Evolutionary conservation across 2,888 invertebrate genomes (phyloP), one percentile per base, ranked within the genome.

Genomic region (Coleophora deauratella): DNA sequence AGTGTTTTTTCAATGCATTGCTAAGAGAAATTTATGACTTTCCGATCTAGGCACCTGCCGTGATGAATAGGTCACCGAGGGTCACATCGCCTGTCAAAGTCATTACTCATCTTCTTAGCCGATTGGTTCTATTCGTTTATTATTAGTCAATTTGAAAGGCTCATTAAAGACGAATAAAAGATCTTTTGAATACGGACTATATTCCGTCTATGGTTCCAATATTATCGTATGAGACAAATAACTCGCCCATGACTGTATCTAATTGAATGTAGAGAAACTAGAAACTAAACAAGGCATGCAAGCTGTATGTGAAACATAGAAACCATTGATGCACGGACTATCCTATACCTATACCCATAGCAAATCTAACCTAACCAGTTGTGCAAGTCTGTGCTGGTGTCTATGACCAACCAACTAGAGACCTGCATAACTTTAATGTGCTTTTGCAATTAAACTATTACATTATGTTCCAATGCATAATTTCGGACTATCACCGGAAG

Each of bases 351-450:
- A n/a, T n/a, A 21, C 21, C 21, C 6, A 21, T 21, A 42, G 45
- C 35, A 40, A 46, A 50, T 51, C 56, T 59, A 59, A 61, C 47
- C 56, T 63, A 69, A 70, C 74, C 64, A 60, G 70, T 73, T 71
- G 56, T 51, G 44, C 49, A 49, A 58, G 62, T 47, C 21, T 21
- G 21, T 21, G 21, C 21, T 6, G 3, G 6, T 4, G 21, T 56
- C 55, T 55, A 43, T 45, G 33, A 44, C 47, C 50, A 51, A 47
- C 49, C 31, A 42, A 54, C 57, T 47, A 47, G 54, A 54, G 52
- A 50, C 55, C 57, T 57, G 53, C 57, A 61, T 55, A 51, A 50
- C 48, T 30, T 34, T 12, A 43, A 41, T 40, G 45, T 49, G 46
- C 47, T 66, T 59, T 65, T 64, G 70, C 64, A 66, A 62, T 62